These are phyloP conservation scores for Synergus laeviventris DNA, from an alignment of 2,888 invertebrate genomes.

Conservation along the genomic window DNA sequence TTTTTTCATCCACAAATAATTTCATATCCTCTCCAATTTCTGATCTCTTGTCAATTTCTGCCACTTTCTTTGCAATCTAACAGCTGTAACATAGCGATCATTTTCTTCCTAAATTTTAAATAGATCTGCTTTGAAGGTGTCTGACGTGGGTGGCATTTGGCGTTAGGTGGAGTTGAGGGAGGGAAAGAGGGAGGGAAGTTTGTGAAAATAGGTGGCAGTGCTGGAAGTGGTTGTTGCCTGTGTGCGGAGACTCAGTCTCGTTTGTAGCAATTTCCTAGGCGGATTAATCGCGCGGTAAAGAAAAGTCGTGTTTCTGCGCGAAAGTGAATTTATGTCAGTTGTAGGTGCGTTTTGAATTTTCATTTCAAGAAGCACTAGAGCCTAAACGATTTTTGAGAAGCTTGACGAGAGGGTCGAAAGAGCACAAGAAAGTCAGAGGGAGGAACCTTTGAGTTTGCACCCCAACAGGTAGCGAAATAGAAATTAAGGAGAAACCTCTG, in stretches of 20 bases:
- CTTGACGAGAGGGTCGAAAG: not conserved
- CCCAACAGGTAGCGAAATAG: constrained; percentile 33
- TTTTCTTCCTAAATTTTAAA: constrained; percentile 19
- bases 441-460: not conserved
- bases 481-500: not conserved
- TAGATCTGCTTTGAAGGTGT: constrained; percentile 19
- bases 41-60: not conserved
- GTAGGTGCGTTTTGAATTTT: not conserved
- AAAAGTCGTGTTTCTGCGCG: not conserved
- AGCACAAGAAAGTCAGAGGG: constrained; percentile 2
- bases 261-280: constrained; percentile 11
- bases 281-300: constrained; percentile 2
- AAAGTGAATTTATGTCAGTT: constrained; percentile 1
- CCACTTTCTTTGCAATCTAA: not conserved
- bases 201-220: constrained; percentile 15
- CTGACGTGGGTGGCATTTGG: constrained; percentile 18
- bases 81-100: constrained; percentile 10
- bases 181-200: not conserved
- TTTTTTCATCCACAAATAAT: not conserved
- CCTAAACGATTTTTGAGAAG: not conserved
- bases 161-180: not conserved
- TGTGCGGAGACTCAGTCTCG: constrained; percentile 18
- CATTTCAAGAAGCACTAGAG: not conserved
- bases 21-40: not conserved
- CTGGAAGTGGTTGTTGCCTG: not conserved